phyloP scores from a whole-genome alignment of 2,113 vertebrate species.

The Ammodytes dubius region DNA sequence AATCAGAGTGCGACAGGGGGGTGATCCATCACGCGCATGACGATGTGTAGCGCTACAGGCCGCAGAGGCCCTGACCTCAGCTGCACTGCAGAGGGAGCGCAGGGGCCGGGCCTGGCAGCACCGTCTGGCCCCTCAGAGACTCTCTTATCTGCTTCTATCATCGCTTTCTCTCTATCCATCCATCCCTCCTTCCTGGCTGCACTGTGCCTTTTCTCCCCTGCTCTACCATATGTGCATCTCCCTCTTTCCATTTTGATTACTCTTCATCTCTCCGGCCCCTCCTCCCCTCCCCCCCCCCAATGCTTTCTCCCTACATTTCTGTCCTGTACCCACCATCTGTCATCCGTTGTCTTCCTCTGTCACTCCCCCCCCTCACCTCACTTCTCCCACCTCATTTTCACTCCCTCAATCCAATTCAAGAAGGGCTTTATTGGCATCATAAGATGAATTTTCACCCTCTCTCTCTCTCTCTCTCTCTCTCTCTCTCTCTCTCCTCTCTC shows the following conservation, averaged over 20 bases:
- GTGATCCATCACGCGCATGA: slow-evolving; percentile 72
- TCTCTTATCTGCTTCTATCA: slow-evolving; percentile 34
- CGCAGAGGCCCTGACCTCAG: slow-evolving; percentile 68
- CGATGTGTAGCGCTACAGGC: slow-evolving; percentile 39
- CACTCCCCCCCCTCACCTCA: slow-evolving; percentile 20
- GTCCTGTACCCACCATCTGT: slow-evolving; percentile 74
- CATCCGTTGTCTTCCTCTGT: slow-evolving; percentile 69
- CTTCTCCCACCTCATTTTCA: slow-evolving; percentile 65
- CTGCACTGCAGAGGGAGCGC: slow-evolving; percentile 64
- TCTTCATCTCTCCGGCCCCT: slow-evolving; percentile 47
- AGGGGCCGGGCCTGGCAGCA: slow-evolving; percentile 24
- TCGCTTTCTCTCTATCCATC: slow-evolving; percentile 31
- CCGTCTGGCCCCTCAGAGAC: slow-evolving; percentile 52
- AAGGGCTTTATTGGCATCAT: slow-evolving; percentile 77
- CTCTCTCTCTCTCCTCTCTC: slow-evolving; percentile 43
- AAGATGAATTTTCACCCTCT: slow-evolving; percentile 74
- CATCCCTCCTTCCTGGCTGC: slow-evolving; percentile 24
- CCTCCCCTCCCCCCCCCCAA: background rate
- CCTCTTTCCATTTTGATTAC: slow-evolving; percentile 68
- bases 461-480: slow-evolving; percentile 55
- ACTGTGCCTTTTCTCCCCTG: slow-evolving; percentile 18
- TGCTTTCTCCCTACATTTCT: slow-evolving; percentile 66
- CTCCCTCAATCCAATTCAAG: slow-evolving; percentile 73
- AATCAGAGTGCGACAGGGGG: slow-evolving; percentile 66
- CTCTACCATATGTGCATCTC: slow-evolving; percentile 20